Evolutionary conservation across 2,888 invertebrate species (phyloP), one percentile per base, ranked within the genome.

Genomic region (Aelia acuminata): DNA sequence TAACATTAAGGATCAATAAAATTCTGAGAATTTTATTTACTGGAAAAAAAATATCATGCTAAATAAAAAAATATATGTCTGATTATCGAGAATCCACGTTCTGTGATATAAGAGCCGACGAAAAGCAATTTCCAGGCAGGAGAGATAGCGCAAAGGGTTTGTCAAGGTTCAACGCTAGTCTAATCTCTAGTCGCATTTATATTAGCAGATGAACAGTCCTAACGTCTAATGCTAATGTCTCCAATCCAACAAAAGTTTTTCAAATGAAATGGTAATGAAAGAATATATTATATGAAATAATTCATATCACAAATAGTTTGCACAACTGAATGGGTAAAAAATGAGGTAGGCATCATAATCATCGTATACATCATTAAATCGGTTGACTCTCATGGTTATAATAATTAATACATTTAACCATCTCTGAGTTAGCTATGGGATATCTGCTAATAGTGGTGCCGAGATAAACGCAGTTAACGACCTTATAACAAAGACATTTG

Each of bases 111-210:
- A 70, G 63, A 35, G 15, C 63, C 63, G 63, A 70, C 63, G 63
- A 70, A 70, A 70, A 70, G 31, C 31, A 3, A 70, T 70, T 70
- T 35, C 31, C 7, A 70, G 20, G 4, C 18, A 13, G 13, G 11
- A 8, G 31, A 70, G 63, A 70, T 70, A 70, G 35, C 63, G 63
- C 4, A 8, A 20, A 20, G 31, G 63, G 63, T 35, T 70, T 70
- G 63, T 15, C 63, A 70, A 70, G 63, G 63, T 70, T 70, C 63
- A 70, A 15, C 35, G 63, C 63, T 35, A 70, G 63, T 70, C 63
- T 70, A 70, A 70, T 70, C 63, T 70, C 35, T 35, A 8, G 31
- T 31, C 31, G 10, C 63, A 70, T 70, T 35, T 35, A 57, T 70
- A 35, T 70, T 70, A 70, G 63, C 8, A 70, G 63, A 70, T 70